Conservation (phyloP, 1,140 invertebrate genomes). For the Dryas iulia region DNA sequence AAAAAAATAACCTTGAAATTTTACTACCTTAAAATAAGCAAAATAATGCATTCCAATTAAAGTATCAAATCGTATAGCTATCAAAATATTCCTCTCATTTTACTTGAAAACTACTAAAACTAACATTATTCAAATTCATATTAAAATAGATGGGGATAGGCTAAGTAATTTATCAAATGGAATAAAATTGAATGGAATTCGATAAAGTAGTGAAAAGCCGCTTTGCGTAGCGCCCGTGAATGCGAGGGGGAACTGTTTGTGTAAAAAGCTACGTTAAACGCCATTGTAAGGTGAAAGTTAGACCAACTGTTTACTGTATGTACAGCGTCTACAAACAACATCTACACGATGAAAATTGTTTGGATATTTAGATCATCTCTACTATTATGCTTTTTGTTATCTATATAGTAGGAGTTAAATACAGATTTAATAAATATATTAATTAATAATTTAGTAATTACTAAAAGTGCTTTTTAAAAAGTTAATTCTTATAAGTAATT, state of each 20-base stretch:
- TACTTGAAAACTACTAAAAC: not conserved
- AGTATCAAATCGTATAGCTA: not conserved
- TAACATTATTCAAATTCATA: not conserved
- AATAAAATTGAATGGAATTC: conserved; percentile 36
- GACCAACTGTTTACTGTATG: not conserved
- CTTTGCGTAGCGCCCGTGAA: conserved; percentile 36
- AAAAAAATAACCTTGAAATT: too few species aligned
- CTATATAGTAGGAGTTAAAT: too few species aligned
- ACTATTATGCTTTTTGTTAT: too few species aligned
- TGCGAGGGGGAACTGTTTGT: conserved; percentile 34
- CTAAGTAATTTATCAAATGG: conserved; percentile 25
- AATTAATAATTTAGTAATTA: too few species aligned
- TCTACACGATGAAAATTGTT: too few species aligned
- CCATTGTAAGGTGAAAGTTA: conserved; percentile 35
- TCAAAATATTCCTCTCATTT: not conserved
- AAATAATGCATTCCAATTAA: not conserved
- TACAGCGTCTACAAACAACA: too few species aligned
- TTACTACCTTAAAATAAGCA: too few species aligned
- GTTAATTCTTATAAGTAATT: too few species aligned
- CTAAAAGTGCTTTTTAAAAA: too few species aligned
- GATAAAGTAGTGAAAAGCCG: conserved; percentile 39
- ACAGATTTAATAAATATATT: too few species aligned
- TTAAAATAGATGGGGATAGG: not conserved
- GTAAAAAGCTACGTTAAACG: conserved; percentile 35
- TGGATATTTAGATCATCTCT: too few species aligned